Evolutionary conservation across 2,113 vertebrate species (phyloP), one percentile per base, ranked within the genome.

Genomic region (Nestor notabilis): DNA sequence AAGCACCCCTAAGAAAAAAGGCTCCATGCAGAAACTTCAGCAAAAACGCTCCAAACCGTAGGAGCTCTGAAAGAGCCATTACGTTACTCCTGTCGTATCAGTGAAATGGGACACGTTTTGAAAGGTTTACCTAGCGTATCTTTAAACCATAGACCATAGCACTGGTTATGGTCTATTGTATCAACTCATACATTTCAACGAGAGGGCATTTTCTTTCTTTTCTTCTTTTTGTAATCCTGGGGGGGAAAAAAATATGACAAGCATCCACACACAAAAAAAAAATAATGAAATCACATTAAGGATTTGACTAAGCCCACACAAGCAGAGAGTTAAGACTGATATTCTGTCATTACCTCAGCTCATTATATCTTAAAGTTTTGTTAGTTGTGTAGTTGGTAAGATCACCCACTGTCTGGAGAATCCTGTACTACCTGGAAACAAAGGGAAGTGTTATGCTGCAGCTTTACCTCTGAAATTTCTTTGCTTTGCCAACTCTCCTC

Each of bases 221-320:
- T 71, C 44, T 14, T 50, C 33, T 49, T 11, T 66, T 75, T 71
- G 5, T 71, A n/a, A n/a, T 50, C 39, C 17, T 14, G 13, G 4
- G 11, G 17, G 11, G 17, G 5, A 29, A 0, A 2, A 13, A 29
- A 24, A 66, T 78, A 91, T 56, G 27, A 72, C 28, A 53, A 29
- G 37, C 17, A 79, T 65, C 37, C 65, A 55, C 41, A 76, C 24
- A 71, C 37, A 79, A 50, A 71, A 18, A 87, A 60, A 49, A 28
- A 71, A 39, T 70, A 90, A 76, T 81, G 50, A 81, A 86, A 92
- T 95, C 39, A 21, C 56, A 61, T 76, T 89, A 89, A 91, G 53
- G 77, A 60, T 87, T 87, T 95, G 69, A 81, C 77, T 78, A 87
- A 96, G 80, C 70, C 94, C 91, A 94, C 86, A 95, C 65, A 95